These are phyloP conservation scores for Platyscapa corneri DNA, from an alignment of 1,140 invertebrate species.

Conservation along the genomic window DNA sequence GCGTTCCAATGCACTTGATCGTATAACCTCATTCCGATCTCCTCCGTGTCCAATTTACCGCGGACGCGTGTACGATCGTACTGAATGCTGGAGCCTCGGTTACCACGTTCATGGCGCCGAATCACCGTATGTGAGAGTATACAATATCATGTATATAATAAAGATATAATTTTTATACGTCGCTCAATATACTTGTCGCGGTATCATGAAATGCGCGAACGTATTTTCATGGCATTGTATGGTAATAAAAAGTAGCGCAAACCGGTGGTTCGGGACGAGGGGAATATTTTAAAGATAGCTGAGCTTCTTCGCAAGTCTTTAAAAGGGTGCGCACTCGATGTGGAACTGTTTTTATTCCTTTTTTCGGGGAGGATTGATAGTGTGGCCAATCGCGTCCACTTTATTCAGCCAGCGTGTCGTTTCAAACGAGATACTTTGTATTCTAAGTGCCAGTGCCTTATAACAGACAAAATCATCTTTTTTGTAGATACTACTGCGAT, in stretches of 20 bases:
- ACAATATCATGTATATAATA: constrained; percentile 41
- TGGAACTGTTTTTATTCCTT: not conserved
- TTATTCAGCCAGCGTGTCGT: not conserved
- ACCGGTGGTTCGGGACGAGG: too few species aligned
- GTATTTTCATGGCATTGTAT: constrained; percentile 27
- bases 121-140: not conserved
- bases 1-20: not conserved
- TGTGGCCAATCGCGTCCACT: not conserved
- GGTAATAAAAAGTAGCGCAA: not conserved
- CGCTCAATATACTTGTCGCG: not conserved
- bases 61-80: too few species aligned
- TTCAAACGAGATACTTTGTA: not conserved
- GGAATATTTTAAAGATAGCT: too few species aligned
- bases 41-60: too few species aligned
- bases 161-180: not conserved
- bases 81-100: not conserved
- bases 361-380: not conserved
- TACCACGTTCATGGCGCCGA: not conserved
- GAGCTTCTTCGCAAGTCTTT: not conserved
- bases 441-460: constrained; percentile 32
- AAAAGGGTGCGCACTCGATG: constrained; percentile 30
- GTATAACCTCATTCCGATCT: not conserved
- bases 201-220: not conserved
- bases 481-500: constrained; percentile 35
- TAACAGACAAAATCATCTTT: not conserved